Evolutionary conservation across 2,888 invertebrate species (phyloP).

Genomic region (Ceratothoa steindachneri): DNA sequence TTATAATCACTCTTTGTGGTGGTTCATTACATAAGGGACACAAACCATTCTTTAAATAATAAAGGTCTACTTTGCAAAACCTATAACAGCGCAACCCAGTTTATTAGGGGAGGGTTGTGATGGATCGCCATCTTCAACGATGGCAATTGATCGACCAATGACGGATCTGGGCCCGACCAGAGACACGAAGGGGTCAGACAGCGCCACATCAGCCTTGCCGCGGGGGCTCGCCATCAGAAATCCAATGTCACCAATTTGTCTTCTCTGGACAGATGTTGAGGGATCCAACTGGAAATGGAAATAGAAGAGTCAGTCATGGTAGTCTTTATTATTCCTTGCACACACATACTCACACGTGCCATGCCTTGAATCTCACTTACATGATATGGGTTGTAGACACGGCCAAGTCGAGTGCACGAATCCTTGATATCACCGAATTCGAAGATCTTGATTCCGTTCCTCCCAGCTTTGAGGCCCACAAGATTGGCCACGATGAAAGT

Average conservation of each 20-base stretch:
- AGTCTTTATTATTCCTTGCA: background rate
- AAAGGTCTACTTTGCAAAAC: background rate
- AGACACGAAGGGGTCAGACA: conserved; percentile 57
- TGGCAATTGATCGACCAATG: conserved; percentile 71
- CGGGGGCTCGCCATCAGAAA: conserved; percentile 65
- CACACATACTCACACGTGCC: too few relatives aligned
- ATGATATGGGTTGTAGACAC: conserved; percentile 74
- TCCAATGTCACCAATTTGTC: conserved; percentile 82
- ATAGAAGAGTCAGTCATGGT: background rate
- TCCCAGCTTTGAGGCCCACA: conserved; percentile 52
- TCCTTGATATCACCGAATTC: conserved; percentile 54
- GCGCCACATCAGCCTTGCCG: conserved; percentile 61
- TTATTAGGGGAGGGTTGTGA: background rate
- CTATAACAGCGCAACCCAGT: background rate
- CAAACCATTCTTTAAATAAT: too few relatives aligned
- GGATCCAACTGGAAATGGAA: conserved; percentile 63
- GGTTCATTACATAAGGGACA: too few relatives aligned
- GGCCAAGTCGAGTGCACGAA: conserved; percentile 65
- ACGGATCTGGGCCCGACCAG: conserved; percentile 56
- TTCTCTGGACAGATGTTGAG: conserved; percentile 64
- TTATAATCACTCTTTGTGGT: too few relatives aligned
- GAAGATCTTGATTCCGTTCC: conserved; percentile 56
- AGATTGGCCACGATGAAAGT: conserved; percentile 50
- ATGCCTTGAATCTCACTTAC: conserved; percentile 56
- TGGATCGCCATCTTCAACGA: conserved; percentile 63